phyloP scores from a whole-genome alignment of 1,140 invertebrate genomes.

The Microplitis demolitor region DNA sequence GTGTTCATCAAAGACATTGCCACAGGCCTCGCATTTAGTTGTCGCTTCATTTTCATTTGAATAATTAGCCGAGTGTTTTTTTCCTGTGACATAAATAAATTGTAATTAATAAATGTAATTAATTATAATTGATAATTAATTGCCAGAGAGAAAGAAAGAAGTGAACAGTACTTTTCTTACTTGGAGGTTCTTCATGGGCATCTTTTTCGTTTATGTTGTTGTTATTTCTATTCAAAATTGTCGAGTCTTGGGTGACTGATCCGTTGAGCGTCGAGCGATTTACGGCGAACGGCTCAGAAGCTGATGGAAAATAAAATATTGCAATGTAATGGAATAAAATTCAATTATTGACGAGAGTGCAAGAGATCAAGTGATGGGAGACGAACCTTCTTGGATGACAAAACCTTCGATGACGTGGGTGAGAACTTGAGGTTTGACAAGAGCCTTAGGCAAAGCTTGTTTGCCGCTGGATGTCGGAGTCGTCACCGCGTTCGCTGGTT shows the following conservation, averaged over 20 bases:
- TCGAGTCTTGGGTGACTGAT: constrained; percentile 55
- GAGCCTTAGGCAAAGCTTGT: constrained; percentile 83
- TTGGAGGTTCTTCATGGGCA: constrained; percentile 73
- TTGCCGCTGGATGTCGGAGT: constrained; percentile 58
- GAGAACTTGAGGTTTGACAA: constrained; percentile 94
- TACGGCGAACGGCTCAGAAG: constrained; percentile 86
- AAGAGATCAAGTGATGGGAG: too few relatives aligned
- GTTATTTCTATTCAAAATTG: constrained; percentile 56
- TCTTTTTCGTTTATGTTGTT: constrained; percentile 63
- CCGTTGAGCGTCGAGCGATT: constrained; percentile 66
- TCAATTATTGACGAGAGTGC: not conserved
- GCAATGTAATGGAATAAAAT: too few relatives aligned
- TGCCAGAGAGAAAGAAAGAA: not conserved
- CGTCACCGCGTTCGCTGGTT: constrained; percentile 33
- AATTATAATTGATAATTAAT: not conserved
- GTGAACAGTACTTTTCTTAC: constrained; percentile 59
- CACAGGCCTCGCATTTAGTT: constrained; percentile 80
- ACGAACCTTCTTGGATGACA: constrained; percentile 87
- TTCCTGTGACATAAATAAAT: constrained; percentile 41
- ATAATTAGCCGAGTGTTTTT: constrained; percentile 54
- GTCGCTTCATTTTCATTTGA: constrained; percentile 61
- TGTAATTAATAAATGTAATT: constrained; percentile 27
- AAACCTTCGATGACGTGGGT: constrained; percentile 97
- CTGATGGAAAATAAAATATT: constrained; percentile 43
- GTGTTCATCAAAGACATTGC: constrained; percentile 68